These are phyloP conservation scores for Grapholita molesta DNA, from an alignment of 1,140 invertebrate species.

Conservation along the genomic window DNA sequence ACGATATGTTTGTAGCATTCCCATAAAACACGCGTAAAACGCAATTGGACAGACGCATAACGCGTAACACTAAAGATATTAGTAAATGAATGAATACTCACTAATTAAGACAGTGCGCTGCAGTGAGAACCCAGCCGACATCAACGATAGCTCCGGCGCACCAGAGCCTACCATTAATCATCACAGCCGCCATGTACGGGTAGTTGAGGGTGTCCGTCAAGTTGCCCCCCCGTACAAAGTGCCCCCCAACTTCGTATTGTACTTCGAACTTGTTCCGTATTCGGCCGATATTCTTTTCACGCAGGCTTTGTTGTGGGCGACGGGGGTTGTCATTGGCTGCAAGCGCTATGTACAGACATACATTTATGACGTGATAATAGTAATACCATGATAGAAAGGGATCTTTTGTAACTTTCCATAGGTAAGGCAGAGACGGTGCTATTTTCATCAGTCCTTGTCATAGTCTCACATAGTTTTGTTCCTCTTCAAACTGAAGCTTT, in stretches of 20 bases:
- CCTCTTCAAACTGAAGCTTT: too few species aligned
- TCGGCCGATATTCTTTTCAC: conserved; percentile 23
- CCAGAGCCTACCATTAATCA: conserved; percentile 64
- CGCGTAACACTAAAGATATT: too few species aligned
- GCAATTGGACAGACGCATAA: too few species aligned
- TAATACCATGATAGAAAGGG: too few species aligned
- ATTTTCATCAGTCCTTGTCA: too few species aligned
- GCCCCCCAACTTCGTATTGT: neutral
- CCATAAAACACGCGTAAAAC: too few species aligned
- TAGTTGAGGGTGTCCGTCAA: conserved; percentile 50
- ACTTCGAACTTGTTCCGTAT: conserved; percentile 41
- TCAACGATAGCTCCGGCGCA: conserved; percentile 81
- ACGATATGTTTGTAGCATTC: too few species aligned
- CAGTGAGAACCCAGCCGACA: conserved; percentile 80
- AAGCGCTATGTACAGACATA: neutral
- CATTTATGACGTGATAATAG: too few species aligned
- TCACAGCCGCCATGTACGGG: conserved; percentile 65
- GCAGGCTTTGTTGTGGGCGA: conserved; percentile 25
- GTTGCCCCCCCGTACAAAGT: conserved; percentile 47
- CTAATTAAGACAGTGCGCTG: conserved; percentile 80
- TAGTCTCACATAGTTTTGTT: too few species aligned
- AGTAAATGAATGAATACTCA: conserved; percentile 32
- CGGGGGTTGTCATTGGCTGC: neutral
- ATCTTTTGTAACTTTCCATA: too few species aligned
- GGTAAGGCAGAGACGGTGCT: too few species aligned